These are phyloP conservation scores for Mycalesis mineus DNA, from an alignment of 2,888 invertebrate genomes.

Conservation along the genomic window DNA sequence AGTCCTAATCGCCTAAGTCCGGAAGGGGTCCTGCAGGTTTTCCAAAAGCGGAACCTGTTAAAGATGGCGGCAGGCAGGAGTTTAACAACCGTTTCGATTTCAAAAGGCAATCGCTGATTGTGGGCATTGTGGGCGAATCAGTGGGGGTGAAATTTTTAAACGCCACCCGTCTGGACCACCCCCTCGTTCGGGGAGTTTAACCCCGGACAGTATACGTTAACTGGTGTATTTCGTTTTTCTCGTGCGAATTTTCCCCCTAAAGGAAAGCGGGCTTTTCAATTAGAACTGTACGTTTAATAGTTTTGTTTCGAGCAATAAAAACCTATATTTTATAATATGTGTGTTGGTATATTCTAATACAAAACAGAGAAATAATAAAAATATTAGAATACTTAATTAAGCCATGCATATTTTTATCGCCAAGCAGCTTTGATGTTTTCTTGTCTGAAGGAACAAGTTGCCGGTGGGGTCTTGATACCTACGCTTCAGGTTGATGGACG, in stretches of 20 bases:
- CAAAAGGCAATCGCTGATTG: slow-evolving; percentile 76
- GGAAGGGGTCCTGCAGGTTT: slow-evolving; percentile 16
- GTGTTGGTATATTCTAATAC: no score
- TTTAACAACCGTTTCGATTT: slow-evolving; percentile 72
- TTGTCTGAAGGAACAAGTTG: no score
- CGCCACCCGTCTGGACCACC: slow-evolving; percentile 53
- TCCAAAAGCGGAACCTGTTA: slow-evolving; percentile 27
- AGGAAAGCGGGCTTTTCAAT: slow-evolving; percentile 1
- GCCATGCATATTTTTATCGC: no score
- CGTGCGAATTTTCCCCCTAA: slow-evolving; percentile 6
- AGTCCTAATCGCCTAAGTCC: slow-evolving; percentile 18
- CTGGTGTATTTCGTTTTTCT: slow-evolving; percentile 19
- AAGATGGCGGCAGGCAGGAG: slow-evolving; percentile 40
- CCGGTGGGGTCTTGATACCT: no score
- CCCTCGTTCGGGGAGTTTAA: slow-evolving; percentile 24
- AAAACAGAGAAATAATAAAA: no score
- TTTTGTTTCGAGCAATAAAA: not conserved
- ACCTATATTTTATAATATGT: no score
- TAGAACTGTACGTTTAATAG: not conserved
- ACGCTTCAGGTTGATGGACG: no score
- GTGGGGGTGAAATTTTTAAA: slow-evolving; percentile 75
- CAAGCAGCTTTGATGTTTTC: no score
- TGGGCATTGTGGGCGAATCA: slow-evolving; percentile 62
- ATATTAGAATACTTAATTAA: no score
- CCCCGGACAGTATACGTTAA: slow-evolving; percentile 30